These are phyloP conservation scores for Anastrepha ludens DNA, from an alignment of 1,140 invertebrate species.

Conservation along the genomic window DNA sequence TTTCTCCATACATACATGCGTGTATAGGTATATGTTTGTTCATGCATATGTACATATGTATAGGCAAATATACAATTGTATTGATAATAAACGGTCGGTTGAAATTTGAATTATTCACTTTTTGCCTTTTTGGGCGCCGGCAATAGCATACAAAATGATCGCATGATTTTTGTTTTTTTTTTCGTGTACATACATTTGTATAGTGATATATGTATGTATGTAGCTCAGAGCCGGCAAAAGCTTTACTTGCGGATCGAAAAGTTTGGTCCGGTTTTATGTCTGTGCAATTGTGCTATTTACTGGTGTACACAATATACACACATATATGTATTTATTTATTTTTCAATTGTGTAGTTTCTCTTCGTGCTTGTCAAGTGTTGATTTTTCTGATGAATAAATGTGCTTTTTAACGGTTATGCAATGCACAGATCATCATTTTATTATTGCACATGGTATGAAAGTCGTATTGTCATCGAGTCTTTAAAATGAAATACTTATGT, in stretches of 20 bases:
- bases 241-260: background rate
- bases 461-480: background rate
- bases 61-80: background rate
- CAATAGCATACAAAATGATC: background rate
- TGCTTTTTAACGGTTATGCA: conserved; percentile 37
- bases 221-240: conserved; percentile 20
- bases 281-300: background rate
- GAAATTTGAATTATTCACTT: conserved; percentile 38
- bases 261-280: conserved; percentile 27
- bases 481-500: background rate
- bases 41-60: background rate
- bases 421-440: conserved; percentile 35
- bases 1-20: background rate
- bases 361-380: conserved; percentile 17
- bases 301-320: background rate
- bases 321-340: background rate
- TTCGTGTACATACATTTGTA: background rate
- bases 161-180: background rate
- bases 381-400: conserved; percentile 32
- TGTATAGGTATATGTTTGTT: background rate
- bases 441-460: background rate
- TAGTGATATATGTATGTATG: background rate
- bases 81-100: background rate
- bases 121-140: conserved; percentile 22
- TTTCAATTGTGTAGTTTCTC: background rate